Base-by-base conservation (phyloP, 2,113 vertebrate genomes). In the Speoplatyrhinus poulsoni region DNA sequence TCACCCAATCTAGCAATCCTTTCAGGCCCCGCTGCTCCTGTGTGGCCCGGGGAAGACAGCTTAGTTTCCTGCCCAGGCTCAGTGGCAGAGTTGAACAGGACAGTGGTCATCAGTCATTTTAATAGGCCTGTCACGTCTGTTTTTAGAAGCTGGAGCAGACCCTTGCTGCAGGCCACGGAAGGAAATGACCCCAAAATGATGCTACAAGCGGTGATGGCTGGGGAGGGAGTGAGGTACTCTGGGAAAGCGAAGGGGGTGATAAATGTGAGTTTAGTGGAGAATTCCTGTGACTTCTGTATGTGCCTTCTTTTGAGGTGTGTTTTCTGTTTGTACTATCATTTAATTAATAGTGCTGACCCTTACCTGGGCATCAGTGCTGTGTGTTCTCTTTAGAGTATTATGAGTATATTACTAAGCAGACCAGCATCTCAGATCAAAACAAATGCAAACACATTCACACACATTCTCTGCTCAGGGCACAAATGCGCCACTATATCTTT, bases 111-210 rank as follows among this genome's bases (percentile, higher is more conserved):
- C 90, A 85, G 80, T 92, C 87, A 90, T 87, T 91, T 90, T 91
- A 92, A 92, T 90, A 87, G 84, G 88, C 85, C 88, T 87, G 88
- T 91, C 89, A 92, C 88, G 83, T 82, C 92, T 92, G 90, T 92
- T 90, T 94, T 93, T 89, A 84, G 88, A 86, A 88, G 89, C 83
- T 72, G 80, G 62, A 72, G 80, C 77, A 73, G 74, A 85, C 83
- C 83, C 75, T 75, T 71, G 81, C 88, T 87, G 77, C 80, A 55
- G 87, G 86, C 72, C 78, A 63, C 67, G 71, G 74, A 88, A 86
- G 85, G 66, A 85, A 88, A 77, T 88, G 83, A 89, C 88, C 86
- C 83, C 83, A 85, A 90, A 91, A 85, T 70, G 76, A 88, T 85
- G 88, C 84, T 85, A 88, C 83, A 88, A 87, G 86, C 80, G 84